Evolutionary conservation across 2,113 vertebrate species (phyloP).

Genomic region (Pimephales promelas): DNA sequence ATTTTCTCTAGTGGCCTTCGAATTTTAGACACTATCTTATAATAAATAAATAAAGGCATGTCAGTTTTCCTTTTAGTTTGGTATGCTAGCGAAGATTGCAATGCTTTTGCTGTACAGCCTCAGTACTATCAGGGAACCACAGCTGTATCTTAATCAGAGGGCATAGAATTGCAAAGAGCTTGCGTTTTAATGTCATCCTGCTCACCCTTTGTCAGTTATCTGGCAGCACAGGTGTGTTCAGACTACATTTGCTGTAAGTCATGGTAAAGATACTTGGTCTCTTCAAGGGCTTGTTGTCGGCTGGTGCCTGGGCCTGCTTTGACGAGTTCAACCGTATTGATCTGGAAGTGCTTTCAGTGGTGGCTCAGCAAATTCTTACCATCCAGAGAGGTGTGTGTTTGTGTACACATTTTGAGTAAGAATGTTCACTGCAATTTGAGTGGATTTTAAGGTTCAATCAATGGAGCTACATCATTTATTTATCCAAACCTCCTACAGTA

Average conservation of each 20-base stretch:
- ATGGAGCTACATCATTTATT: neutral
- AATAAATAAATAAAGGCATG: slow-evolving; percentile 15
- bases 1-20: neutral
- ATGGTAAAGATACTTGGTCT: neutral
- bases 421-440: neutral
- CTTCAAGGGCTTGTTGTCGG: slow-evolving; percentile 84
- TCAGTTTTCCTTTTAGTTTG: neutral
- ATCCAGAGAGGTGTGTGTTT: slow-evolving; percentile 87
- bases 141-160: slow-evolving; percentile 39
- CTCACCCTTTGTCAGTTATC: slow-evolving; percentile 28
- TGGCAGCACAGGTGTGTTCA: slow-evolving; percentile 24
- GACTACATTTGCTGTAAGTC: slow-evolving; percentile 38
- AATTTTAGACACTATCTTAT: neutral
- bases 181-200: slow-evolving; percentile 6
- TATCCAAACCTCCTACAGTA: neutral
- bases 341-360: slow-evolving; percentile 91
- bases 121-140: slow-evolving; percentile 24
- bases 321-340: slow-evolving; percentile 95
- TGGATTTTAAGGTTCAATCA: slow-evolving; percentile 14
- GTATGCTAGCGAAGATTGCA: slow-evolving; percentile 17
- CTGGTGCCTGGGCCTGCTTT: slow-evolving; percentile 93
- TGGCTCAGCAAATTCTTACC: slow-evolving; percentile 93
- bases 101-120: neutral
- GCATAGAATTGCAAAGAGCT: slow-evolving; percentile 4
- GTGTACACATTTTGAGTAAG: slow-evolving; percentile 11